Percentiles rank a stretch among this genome's conserved stretches.
Conservation (phyloP, 1,140 invertebrate species). For the Euura lappo region DNA sequence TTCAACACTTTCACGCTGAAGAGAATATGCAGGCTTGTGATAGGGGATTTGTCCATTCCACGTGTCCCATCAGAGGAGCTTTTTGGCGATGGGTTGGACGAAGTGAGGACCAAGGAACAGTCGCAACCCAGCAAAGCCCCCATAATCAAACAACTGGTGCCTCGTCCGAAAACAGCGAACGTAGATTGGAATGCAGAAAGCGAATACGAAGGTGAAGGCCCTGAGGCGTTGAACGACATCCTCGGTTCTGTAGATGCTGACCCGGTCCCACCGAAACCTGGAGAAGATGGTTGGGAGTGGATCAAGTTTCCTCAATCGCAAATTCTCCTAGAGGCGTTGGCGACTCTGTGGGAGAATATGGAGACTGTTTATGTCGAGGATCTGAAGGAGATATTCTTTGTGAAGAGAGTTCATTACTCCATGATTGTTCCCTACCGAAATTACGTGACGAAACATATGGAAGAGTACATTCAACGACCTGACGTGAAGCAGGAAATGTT, state of each 20-base stretch:
- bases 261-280: constrained; percentile 41
- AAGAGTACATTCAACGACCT: constrained; percentile 59
- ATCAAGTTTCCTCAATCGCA: constrained; percentile 53
- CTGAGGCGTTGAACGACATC: neutral
- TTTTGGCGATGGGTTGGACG: constrained; percentile 56
- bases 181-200: constrained; percentile 9
- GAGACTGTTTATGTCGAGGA: constrained; percentile 63
- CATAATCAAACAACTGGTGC: constrained; percentile 16
- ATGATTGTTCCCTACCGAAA: constrained; percentile 60
- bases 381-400: constrained; percentile 61
- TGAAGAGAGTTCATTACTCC: constrained; percentile 60
- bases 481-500: constrained; percentile 63
- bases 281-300: constrained; percentile 63
- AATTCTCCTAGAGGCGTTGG: constrained; percentile 51
- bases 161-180: neutral
- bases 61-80: constrained; percentile 54
- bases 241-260: neutral
- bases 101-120: constrained; percentile 42
- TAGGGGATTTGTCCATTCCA: constrained; percentile 57
- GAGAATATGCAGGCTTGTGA: constrained; percentile 62
- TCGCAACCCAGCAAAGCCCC: constrained; percentile 11
- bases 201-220: neutral
- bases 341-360: constrained; percentile 62
- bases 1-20: constrained; percentile 62
- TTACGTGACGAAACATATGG: constrained; percentile 60